phyloP scores from a whole-genome alignment of 2,888 invertebrate genomes.

The Drosophila pegasa region DNA sequence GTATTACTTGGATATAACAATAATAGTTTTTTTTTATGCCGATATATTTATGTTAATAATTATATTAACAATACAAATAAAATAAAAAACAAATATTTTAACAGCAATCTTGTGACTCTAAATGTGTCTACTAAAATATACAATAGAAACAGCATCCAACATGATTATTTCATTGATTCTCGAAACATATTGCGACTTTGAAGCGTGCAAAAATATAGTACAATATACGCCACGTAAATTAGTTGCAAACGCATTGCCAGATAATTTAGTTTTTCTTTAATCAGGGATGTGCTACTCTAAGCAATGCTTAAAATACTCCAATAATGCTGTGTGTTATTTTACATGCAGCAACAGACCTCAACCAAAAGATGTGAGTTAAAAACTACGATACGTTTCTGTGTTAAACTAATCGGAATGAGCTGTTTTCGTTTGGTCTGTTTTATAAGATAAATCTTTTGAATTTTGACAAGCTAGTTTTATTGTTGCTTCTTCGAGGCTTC shows the following conservation, averaged over 20 bases:
- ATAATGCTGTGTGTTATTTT: not conserved
- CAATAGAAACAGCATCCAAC: constrained; percentile 1
- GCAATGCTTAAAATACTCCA: not conserved
- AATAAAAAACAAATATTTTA: constrained; percentile 1
- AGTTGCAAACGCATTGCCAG: not conserved
- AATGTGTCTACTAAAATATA: constrained; percentile 13
- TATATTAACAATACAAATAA: constrained; percentile 26
- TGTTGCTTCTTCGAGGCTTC: constrained; percentile 87
- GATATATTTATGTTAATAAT: constrained; percentile 13
- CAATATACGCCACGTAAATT: not conserved
- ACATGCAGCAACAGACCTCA: not conserved
- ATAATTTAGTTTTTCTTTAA: not conserved
- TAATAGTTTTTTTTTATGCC: constrained; percentile 17
- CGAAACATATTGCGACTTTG: not conserved
- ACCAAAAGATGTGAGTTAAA: not conserved
- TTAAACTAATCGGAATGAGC: constrained; percentile 40
- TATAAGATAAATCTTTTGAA: not conserved
- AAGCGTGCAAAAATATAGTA: not conserved
- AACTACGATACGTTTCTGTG: not conserved
- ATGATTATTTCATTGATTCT: not conserved
- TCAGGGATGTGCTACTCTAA: not conserved
- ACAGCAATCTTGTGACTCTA: constrained; percentile 38
- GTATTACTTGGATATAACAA: constrained; percentile 15
- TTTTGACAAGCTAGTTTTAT: constrained; percentile 23
- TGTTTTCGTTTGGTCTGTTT: constrained; percentile 13